phyloP scores from a whole-genome alignment of 2,113 vertebrate species.

The Lates calcarifer region DNA sequence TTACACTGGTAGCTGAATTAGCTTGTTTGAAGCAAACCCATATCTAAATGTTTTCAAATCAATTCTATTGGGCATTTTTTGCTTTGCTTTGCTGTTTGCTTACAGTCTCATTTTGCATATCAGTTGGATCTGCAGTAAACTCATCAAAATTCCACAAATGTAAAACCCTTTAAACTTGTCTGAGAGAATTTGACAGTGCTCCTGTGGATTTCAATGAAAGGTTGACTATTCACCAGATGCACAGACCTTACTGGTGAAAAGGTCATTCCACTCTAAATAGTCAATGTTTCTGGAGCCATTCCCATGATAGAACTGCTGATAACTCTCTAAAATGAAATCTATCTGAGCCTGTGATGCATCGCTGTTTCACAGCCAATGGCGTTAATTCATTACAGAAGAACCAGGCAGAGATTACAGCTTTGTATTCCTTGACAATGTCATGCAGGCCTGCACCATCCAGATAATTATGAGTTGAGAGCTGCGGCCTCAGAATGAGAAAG shows the following conservation, averaged over 20 bases:
- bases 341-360: slow-evolving; percentile 69
- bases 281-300: slow-evolving; percentile 60
- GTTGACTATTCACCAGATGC: slow-evolving; percentile 63
- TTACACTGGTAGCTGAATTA: not conserved
- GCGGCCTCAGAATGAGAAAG: slow-evolving; percentile 74
- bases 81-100: not conserved
- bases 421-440: slow-evolving; percentile 81
- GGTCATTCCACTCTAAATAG: slow-evolving; percentile 71
- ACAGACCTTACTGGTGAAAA: slow-evolving; percentile 65
- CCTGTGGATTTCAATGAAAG: slow-evolving; percentile 59
- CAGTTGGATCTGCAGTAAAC: slow-evolving; percentile 13
- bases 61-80: not conserved
- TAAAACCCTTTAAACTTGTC: slow-evolving; percentile 42
- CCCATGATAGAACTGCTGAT: slow-evolving; percentile 71
- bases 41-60: not conserved
- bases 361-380: slow-evolving; percentile 65
- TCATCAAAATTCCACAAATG: slow-evolving; percentile 44
- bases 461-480: slow-evolving; percentile 79
- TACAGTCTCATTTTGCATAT: slow-evolving; percentile 10
- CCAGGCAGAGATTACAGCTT: slow-evolving; percentile 75
- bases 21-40: not conserved
- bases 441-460: slow-evolving; percentile 73
- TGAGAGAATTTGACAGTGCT: slow-evolving; percentile 41
- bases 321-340: slow-evolving; percentile 73
- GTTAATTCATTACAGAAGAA: slow-evolving; percentile 80